Evolutionary conservation across 2,888 invertebrate species (phyloP).

Genomic region (Perizoma affinitatum): DNA sequence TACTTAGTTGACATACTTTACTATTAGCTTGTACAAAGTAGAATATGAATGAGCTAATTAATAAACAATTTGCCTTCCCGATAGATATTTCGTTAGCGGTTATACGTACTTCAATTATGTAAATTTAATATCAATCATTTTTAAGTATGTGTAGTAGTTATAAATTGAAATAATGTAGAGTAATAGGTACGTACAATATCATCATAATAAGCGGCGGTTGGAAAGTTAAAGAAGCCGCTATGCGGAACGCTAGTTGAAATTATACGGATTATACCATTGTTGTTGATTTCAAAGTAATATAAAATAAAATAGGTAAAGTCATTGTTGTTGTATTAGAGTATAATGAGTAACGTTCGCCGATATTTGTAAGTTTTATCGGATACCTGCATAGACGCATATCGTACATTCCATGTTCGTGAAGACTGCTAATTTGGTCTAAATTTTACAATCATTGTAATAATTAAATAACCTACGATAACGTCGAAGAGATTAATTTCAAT

Average conservation of each 20-base stretch:
- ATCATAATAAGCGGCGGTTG: conserved; percentile 33
- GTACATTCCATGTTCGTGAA: conserved; percentile 84
- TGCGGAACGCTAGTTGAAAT: conserved; percentile 38
- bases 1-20: conserved; percentile 6
- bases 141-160: conserved; percentile 30
- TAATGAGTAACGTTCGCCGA: conserved; percentile 67
- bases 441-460: conserved; percentile 80
- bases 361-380: conserved; percentile 81
- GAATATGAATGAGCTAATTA: conserved; percentile 61
- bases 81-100: conserved; percentile 58
- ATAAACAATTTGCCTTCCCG: conserved; percentile 66
- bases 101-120: conserved; percentile 22
- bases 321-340: conserved; percentile 79
- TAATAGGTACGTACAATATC: conserved; percentile 33
- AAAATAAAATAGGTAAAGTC: conserved; percentile 62
- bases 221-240: conserved; percentile 32
- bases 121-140: conserved; percentile 37
- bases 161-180: conserved; percentile 32
- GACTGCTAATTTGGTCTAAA: conserved; percentile 85
- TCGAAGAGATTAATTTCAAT: conserved; percentile 81
- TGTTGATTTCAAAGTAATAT: conserved; percentile 67
- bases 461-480: conserved; percentile 79
- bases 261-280: conserved; percentile 54
- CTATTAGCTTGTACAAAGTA: conserved; percentile 69
- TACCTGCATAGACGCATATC: conserved; percentile 84